Conservation (phyloP, 1,140 invertebrate species). For the Archivesica marissinica region DNA sequence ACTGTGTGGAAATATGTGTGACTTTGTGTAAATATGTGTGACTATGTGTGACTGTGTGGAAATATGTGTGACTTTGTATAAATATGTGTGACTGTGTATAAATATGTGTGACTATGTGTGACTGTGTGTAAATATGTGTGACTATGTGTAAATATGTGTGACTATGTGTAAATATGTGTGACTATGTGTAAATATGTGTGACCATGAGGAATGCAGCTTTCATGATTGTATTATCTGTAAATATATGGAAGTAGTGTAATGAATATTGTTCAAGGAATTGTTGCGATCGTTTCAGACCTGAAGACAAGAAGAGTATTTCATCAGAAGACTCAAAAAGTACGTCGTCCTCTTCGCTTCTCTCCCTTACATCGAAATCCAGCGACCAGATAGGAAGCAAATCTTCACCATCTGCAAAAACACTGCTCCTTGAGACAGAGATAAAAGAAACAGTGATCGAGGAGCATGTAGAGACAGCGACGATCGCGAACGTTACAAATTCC, state of each 20-base stretch:
- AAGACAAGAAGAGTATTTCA: conserved; percentile 67
- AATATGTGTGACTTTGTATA: no score
- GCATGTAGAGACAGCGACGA: background rate
- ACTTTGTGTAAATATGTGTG: no score
- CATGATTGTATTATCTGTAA: background rate
- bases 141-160: no score
- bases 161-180: no score
- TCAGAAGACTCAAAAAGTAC: conserved; percentile 66
- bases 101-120: no score
- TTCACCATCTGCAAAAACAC: background rate
- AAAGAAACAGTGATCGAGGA: background rate
- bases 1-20: no score
- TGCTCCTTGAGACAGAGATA: conserved; percentile 47
- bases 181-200: no score
- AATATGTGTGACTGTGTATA: no score
- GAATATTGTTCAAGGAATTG: no score
- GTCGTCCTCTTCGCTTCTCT: conserved; percentile 44
- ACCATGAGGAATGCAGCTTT: background rate
- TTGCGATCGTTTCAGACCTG: conserved; percentile 65
- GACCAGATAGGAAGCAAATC: conserved; percentile 16
- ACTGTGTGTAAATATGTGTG: no score
- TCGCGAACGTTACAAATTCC: conserved; percentile 11
- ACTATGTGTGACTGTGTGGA: no score
- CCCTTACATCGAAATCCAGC: conserved; percentile 40
- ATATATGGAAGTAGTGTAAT: background rate